phyloP scores from a whole-genome alignment of 2,113 vertebrate species.

The Eretmodus cyanostictus region DNA sequence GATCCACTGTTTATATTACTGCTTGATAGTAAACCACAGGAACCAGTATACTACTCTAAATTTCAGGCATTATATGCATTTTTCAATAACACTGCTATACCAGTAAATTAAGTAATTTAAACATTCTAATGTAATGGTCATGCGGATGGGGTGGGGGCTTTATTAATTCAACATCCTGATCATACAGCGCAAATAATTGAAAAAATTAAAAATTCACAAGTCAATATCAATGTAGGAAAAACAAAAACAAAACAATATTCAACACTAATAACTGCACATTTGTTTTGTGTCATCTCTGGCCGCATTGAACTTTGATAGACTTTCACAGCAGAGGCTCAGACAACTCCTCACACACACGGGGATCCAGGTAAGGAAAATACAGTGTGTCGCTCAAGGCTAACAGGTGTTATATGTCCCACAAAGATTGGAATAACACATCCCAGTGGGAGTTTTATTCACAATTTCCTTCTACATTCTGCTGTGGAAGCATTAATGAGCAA shows the following conservation, averaged over 20 bases:
- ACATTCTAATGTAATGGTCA: neutral
- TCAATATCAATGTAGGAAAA: neutral
- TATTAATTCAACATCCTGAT: neutral
- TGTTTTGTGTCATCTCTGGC: neutral
- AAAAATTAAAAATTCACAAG: neutral
- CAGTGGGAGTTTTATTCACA: neutral
- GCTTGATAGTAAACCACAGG: neutral
- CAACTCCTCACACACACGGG: neutral
- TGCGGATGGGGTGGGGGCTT: neutral
- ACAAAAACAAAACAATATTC: neutral
- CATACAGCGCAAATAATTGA: neutral
- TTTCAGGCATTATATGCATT: neutral
- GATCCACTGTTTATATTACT: neutral
- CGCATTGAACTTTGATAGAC: neutral
- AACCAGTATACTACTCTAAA: neutral
- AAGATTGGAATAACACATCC: neutral
- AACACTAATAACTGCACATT: neutral
- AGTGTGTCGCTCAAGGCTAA: neutral
- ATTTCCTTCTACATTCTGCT: neutral
- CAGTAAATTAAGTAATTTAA: neutral
- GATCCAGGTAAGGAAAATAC: neutral
- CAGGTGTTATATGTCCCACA: neutral
- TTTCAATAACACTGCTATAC: neutral
- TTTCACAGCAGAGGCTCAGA: neutral
- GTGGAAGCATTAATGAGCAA: neutral